Conservation (phyloP, 2,797 vertebrate species). For the Discoglossus pictus region DNA sequence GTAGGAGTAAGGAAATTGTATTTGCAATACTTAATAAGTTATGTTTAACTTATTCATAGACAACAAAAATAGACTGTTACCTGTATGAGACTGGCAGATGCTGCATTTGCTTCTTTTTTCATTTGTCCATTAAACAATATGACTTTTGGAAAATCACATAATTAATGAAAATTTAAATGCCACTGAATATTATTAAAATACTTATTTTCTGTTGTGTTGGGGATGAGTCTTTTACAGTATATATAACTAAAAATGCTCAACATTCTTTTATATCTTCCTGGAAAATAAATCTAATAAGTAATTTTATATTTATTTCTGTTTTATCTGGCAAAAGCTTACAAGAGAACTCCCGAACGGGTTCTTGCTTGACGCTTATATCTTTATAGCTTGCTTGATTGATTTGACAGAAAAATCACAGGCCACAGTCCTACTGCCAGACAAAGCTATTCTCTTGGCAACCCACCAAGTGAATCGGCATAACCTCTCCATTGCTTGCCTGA, state of each 20-base stretch:
- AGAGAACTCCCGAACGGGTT: slow-evolving; percentile 55
- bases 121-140: too few relatives aligned
- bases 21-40: too few relatives aligned
- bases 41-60: too few relatives aligned
- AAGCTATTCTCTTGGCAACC: slow-evolving; percentile 51
- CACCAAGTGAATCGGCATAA: slow-evolving; percentile 24
- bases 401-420: slow-evolving; percentile 59
- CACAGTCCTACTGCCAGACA: slow-evolving; percentile 49
- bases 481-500: slow-evolving; percentile 13
- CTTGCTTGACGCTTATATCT: slow-evolving; percentile 58
- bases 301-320: slow-evolving; percentile 64
- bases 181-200: too few relatives aligned
- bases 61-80: too few relatives aligned
- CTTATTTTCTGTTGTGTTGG: too few relatives aligned
- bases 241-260: slow-evolving; percentile 55
- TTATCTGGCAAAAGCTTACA: slow-evolving; percentile 62
- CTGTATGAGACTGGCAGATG: too few relatives aligned
- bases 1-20: too few relatives aligned
- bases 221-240: slow-evolving; percentile 41
- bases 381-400: slow-evolving; percentile 58
- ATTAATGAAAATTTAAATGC: too few relatives aligned
- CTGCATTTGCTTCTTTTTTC: too few relatives aligned
- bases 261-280: slow-evolving; percentile 56
- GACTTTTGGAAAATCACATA: too few relatives aligned
- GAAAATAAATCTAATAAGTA: slow-evolving; percentile 56